Base-by-base conservation (phyloP, 2,113 vertebrate species). In the Eptatretus burgeri region DNA sequence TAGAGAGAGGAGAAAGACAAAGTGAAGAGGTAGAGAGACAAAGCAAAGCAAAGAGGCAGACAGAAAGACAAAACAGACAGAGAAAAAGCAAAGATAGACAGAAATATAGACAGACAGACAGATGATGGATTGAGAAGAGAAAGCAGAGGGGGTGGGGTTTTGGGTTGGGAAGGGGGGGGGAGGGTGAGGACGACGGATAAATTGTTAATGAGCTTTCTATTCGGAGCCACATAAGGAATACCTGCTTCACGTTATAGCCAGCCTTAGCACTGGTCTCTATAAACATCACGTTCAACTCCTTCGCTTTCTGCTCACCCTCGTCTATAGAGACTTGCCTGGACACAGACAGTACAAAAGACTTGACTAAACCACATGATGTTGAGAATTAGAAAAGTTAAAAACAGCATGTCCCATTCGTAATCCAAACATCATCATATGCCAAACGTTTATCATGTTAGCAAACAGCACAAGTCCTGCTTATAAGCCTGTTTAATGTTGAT, bases 201-300 rank as follows among this genome's bases (percentile, higher is more conserved):
- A n/a, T 13, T n/a, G 20, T 20, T 10, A n/a, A n/a, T 60, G n/a
- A 11, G 2, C 56, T 10, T 12, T 20, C 11, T 2, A n/a, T 17
- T 12, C n/a, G 53, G 12, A 19, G 53, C 12, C 53, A 19, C 16
- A 19, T 10, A 19, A 19, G n/a, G 53, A n/a, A 19, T 19, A 77
- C 75, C 76, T 80, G 78, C 74, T 77, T 77, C 73, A 77, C 72
- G 70, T 77, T 74, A 77, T 73, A 78, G 67, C 76, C 74, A 72
- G 75, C 76, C 79, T 82, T 74, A 76, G 78, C 76, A 64, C 78
- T 79, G 72, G 72, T 80, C 74, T 81, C 78, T 77, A 76, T 72
- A 78, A 75, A 78, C 77, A 83, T 78, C 75, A 80, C 71, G 75
- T 69, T 79, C 75, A 82, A 74, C 64, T 79, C 75, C 68, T 68